A percentile compares a stretch with the other conserved stretches of the same genome.
These are phyloP conservation scores for Xerus inauris DNA, from an alignment of 2,113 vertebrate species.

Conservation along the genomic window DNA sequence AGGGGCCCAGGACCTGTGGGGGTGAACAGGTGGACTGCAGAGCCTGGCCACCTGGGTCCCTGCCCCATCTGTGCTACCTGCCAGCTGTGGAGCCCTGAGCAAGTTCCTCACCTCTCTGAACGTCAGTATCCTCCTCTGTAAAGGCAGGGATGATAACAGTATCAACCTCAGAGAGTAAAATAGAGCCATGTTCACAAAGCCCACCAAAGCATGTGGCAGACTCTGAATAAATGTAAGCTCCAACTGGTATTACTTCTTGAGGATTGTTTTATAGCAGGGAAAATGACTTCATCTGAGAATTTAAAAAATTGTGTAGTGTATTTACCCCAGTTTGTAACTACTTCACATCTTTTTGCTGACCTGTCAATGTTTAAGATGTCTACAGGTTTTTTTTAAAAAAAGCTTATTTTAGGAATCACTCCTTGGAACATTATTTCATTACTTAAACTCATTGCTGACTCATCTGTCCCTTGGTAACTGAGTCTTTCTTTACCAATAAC, in stretches of 20 bases:
- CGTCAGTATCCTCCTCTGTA: background rate
- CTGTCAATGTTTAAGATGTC: constrained; percentile 48
- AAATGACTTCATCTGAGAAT: background rate
- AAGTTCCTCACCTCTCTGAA: background rate
- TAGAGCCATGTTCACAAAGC: background rate
- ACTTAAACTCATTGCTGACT: constrained; percentile 76
- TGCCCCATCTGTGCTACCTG: background rate
- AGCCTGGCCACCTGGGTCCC: too few species aligned
- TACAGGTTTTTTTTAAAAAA: too few species aligned
- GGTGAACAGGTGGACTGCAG: background rate
- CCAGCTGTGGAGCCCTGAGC: background rate
- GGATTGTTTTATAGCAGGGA: background rate
- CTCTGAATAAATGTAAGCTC: background rate
- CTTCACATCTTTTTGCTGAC: constrained; percentile 68
- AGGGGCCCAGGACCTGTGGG: background rate
- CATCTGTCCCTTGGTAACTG: constrained; percentile 66
- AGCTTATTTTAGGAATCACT: constrained; percentile 68
- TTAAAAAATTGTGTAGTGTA: background rate
- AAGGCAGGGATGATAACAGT: background rate
- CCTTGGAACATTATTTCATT: constrained; percentile 78
- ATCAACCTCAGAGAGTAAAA: background rate
- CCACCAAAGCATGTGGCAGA: background rate
- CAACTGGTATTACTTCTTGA: background rate
- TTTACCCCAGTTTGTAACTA: background rate
- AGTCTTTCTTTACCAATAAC: constrained; percentile 80